These are phyloP conservation scores for Drosophila kuntzei DNA, from an alignment of 2,888 invertebrate genomes.

Conservation along the genomic window DNA sequence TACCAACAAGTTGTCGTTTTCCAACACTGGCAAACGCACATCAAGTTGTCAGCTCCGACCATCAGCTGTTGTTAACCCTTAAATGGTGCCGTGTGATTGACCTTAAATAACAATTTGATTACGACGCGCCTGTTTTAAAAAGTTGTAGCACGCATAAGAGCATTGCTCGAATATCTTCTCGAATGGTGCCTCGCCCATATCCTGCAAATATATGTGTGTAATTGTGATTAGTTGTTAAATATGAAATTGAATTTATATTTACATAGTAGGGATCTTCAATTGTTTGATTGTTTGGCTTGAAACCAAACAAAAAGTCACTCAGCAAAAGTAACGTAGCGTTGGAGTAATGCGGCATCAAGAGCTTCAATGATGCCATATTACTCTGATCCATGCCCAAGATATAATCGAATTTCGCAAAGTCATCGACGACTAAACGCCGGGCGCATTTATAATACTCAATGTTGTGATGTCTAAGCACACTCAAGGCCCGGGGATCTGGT, in stretches of 20 bases:
- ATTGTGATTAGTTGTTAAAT: not conserved
- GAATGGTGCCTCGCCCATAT: constrained; percentile 88
- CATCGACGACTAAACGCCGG: constrained; percentile 89
- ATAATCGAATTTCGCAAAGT: constrained; percentile 92
- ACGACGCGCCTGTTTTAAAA: constrained; percentile 86
- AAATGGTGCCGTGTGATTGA: not conserved
- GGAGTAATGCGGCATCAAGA: constrained; percentile 85
- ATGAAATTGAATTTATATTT: not conserved
- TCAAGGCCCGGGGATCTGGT: constrained; percentile 91
- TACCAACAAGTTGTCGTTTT: not conserved
- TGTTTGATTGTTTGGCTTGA: constrained; percentile 88
- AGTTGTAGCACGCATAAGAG: constrained; percentile 88
- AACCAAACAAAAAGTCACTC: constrained; percentile 91
- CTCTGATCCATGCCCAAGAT: constrained; percentile 97
- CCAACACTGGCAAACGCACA: constrained; percentile 25
- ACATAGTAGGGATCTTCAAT: constrained; percentile 95
- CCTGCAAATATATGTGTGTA: constrained; percentile 85
- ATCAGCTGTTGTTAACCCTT: constrained; percentile 55
- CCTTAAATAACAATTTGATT: constrained; percentile 40
- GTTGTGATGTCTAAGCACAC: constrained; percentile 89
- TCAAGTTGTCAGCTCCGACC: constrained; percentile 23
- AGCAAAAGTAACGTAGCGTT: constrained; percentile 91
- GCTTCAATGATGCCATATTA: constrained; percentile 90
- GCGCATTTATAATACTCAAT: constrained; percentile 91
- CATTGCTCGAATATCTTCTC: constrained; percentile 91